Evolutionary conservation across 2,888 invertebrate genomes (phyloP), one percentile per base, ranked within the genome.

Genomic region (Linyphia triangularis): DNA sequence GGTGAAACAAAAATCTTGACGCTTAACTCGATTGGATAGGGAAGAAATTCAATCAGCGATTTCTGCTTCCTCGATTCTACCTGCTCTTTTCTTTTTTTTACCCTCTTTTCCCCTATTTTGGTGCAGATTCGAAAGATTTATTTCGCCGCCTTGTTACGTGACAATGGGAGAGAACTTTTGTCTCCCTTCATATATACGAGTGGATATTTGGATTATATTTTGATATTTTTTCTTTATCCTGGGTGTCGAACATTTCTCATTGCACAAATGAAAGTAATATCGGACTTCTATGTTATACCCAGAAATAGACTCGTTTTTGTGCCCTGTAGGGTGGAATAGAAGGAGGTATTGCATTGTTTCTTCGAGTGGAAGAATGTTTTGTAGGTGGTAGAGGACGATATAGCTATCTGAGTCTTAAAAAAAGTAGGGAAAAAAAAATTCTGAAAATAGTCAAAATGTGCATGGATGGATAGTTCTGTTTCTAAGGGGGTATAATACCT

Each of bases 41-140:
- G 63, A 78, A 63, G 78, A 78, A 78, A 78, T 78, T 78, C 78
- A 78, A 78, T 78, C 78, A 78, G 63, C 78, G 78, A 78, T 78
- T 78, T 78, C 78, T 78, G 78, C 78, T 78, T 65, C 65, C 65
- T 28, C 65, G 78, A 43, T n/a, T n/a, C n/a, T n/a, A n/a, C 63
- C 63, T 33, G 22, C 43, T 78, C 63, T 65, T 28, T 78, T 26
- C 19, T n/a, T 57, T 28, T 22, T 24, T n/a, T 37, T 10, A 2
- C 5, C 33, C 10, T 30, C 37, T 24, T 26, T 63, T 63, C 28
- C 13, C n/a, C n/a, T 40, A 9, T 40, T n/a, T 63, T 26, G 63
- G 63, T 65, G 78, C 78, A 61, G 78, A 78, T 78, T 78, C 78
- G 78, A 78, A 78, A 78, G 78, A 78, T 63, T 65, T 78, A 65